Evolutionary conservation across 2,113 vertebrate genomes (phyloP).

Genomic region (Cervus canadensis): DNA sequence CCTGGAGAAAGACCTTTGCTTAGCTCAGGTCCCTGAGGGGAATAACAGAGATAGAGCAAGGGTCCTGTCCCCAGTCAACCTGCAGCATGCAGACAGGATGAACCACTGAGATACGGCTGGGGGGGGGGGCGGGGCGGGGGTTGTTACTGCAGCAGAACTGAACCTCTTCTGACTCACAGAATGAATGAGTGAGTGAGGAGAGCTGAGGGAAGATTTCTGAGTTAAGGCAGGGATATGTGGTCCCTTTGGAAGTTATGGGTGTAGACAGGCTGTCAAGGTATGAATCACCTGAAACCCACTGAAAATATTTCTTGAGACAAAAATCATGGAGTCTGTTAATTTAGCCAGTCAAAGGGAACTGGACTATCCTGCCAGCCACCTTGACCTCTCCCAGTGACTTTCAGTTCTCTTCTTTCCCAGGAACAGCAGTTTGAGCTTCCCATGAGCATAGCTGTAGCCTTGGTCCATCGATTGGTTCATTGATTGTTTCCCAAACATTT

Average conservation of each 20-base stretch:
- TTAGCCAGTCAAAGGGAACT: background rate
- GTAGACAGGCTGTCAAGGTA: background rate
- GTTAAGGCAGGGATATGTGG: background rate
- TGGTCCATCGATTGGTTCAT: background rate
- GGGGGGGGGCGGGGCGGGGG: accelerated
- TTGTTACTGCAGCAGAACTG: background rate
- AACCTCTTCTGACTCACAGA: background rate
- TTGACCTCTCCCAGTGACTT: background rate
- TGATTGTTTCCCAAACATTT: background rate
- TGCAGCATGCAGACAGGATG: background rate
- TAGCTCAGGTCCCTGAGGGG: background rate
- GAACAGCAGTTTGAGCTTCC: background rate
- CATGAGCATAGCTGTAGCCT: background rate
- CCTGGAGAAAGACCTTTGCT: background rate
- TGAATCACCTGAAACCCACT: background rate
- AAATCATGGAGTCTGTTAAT: background rate
- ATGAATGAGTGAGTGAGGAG: background rate
- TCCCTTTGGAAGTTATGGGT: background rate
- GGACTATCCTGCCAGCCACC: background rate
- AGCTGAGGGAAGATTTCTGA: background rate
- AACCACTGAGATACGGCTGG: background rate
- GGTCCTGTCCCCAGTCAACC: background rate
- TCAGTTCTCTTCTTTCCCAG: background rate
- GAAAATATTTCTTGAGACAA: conserved; percentile 22
- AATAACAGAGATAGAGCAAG: background rate